Conservation (phyloP, 1,140 invertebrate species). For the Goniozus legneri region DNA sequence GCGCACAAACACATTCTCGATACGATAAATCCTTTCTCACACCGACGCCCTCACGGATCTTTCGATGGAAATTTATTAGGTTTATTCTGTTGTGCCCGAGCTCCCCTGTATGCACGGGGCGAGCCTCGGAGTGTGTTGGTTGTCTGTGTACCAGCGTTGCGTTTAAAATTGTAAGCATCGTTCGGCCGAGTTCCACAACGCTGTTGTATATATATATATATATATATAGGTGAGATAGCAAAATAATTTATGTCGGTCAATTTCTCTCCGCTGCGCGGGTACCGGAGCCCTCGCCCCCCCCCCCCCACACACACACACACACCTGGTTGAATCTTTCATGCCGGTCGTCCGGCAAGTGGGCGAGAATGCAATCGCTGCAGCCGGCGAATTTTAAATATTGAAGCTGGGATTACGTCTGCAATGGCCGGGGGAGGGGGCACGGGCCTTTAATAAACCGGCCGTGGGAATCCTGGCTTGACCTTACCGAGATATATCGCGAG, state of each 20-base stretch:
- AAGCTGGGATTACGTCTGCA: conserved; percentile 26
- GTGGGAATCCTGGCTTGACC: too few relatives aligned
- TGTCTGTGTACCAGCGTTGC: too few relatives aligned
- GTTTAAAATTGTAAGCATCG: conserved; percentile 22
- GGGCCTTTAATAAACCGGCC: conserved; percentile 26
- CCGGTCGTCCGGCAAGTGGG: conserved; percentile 22
- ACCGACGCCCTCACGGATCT: not conserved
- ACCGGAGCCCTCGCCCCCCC: too few relatives aligned
- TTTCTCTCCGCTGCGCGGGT: conserved; percentile 23
- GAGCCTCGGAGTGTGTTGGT: too few relatives aligned
- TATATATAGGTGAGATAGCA: too few relatives aligned
- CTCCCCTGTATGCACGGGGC: too few relatives aligned
- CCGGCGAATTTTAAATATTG: conserved; percentile 31
- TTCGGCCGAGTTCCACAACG: conserved; percentile 16
- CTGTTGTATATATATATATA: too few relatives aligned
- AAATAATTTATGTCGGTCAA: conserved; percentile 33
- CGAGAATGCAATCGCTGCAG: conserved; percentile 30
- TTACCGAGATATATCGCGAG: too few relatives aligned
- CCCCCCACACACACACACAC: too few relatives aligned
- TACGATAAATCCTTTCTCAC: not conserved
- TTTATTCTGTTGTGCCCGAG: too few relatives aligned
- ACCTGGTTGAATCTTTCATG: conserved; percentile 27
- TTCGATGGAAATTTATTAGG: too few relatives aligned
- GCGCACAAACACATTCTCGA: not conserved
- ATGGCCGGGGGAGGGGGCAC: conserved; percentile 21